A percentile compares a stretch with the other conserved stretches of the same genome.
Evolutionary conservation across 1,140 invertebrate genomes (phyloP).

Genomic region (Monomorium pharaonis): DNA sequence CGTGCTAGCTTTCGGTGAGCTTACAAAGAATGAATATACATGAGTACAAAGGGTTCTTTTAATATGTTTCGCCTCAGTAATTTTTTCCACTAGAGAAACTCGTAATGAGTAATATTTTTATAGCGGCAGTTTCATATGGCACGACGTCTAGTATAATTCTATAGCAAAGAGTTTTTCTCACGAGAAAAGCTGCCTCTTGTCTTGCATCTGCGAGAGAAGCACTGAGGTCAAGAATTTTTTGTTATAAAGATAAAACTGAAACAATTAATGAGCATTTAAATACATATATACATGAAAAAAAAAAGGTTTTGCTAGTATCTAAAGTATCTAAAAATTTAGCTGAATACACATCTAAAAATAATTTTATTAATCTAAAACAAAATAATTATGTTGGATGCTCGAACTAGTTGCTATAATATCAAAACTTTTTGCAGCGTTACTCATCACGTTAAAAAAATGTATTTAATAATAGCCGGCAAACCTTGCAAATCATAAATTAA

Average conservation of each 20-base stretch:
- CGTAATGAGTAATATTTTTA: constrained; percentile 60
- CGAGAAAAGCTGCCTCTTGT: constrained; percentile 9
- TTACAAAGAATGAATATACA: constrained; percentile 44
- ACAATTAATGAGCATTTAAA: not conserved
- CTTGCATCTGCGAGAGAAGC: constrained; percentile 35
- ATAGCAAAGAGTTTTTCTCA: not conserved
- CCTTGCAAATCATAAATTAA: not conserved
- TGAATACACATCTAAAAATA: too few species aligned
- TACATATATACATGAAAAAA: not conserved
- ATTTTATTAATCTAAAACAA: too few species aligned
- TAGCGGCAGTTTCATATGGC: constrained; percentile 45
- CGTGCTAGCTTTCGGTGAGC: constrained; percentile 21
- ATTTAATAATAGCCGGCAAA: not conserved
- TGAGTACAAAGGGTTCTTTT: constrained; percentile 45
- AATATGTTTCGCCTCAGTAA: constrained; percentile 52
- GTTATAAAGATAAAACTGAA: not conserved
- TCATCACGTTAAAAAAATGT: too few species aligned
- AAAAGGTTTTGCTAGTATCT: too few species aligned
- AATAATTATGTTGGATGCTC: too few species aligned
- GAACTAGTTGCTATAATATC: too few species aligned
- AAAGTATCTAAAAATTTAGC: too few species aligned
- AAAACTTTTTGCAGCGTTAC: too few species aligned
- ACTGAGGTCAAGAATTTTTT: constrained; percentile 5
- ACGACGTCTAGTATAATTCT: constrained; percentile 24
- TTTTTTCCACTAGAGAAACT: constrained; percentile 49